Evolutionary conservation across 2,797 vertebrate species (phyloP).

Genomic region (Helarctos malayanus): DNA sequence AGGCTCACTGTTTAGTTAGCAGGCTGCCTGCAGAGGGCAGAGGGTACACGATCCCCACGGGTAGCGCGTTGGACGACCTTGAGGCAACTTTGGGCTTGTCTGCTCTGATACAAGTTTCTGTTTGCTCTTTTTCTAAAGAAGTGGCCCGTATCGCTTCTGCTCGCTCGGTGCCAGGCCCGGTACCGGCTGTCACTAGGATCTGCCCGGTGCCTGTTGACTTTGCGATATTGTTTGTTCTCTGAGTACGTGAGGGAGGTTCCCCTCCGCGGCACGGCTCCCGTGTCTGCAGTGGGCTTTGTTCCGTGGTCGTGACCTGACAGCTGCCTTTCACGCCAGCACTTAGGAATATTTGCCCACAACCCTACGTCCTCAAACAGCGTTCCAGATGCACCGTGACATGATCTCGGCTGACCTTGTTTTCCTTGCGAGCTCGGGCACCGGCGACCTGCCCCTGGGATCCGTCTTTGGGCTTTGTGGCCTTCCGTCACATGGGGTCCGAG

Average conservation of each 20-base stretch:
- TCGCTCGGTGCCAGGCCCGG: constrained; percentile 85
- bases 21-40: neutral
- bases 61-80: constrained; percentile 87
- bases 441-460: neutral
- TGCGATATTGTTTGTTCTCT: constrained; percentile 89
- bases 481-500: rapidly evolving
- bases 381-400: constrained; percentile 87
- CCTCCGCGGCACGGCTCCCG: constrained; percentile 84
- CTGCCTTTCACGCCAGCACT: constrained; percentile 83
- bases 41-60: rapidly evolving
- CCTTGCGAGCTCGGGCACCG: neutral
- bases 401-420: constrained; percentile 86
- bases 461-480: neutral
- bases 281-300: constrained; percentile 86
- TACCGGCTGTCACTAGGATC: constrained; percentile 88
- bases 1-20: neutral
- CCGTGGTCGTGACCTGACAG: constrained; percentile 84
- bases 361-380: constrained; percentile 85
- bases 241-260: constrained; percentile 89
- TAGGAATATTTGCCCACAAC: constrained; percentile 85
- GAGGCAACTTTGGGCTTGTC: constrained; percentile 88
- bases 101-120: constrained; percentile 87
- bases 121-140: constrained; percentile 91
- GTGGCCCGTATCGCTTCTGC: constrained; percentile 90
- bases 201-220: constrained; percentile 90